Evolutionary conservation across 1,140 invertebrate species (phyloP).

Genomic region (Drosophila sp.): DNA sequence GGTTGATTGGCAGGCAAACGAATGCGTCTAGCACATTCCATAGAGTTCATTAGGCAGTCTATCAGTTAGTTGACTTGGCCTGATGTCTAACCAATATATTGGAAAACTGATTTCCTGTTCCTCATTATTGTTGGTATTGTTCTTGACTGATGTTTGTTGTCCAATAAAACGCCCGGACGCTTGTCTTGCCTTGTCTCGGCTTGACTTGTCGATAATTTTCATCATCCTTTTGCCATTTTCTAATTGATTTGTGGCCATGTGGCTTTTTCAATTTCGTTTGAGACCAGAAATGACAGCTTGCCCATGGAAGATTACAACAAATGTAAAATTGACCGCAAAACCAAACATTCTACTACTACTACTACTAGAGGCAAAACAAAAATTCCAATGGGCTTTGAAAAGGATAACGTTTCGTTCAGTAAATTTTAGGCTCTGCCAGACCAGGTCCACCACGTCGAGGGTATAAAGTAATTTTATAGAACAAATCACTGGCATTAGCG

Average conservation of each 20-base stretch:
- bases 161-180: conserved; percentile 10
- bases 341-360: conserved; percentile 44
- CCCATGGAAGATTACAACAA: conserved; percentile 23
- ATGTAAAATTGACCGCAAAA: conserved; percentile 48
- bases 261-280: conserved; percentile 51
- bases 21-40: conserved; percentile 34
- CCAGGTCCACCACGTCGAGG: conserved; percentile 60
- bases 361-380: background rate
- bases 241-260: conserved; percentile 71
- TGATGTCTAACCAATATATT: conserved; percentile 22
- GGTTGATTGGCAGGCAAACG: conserved; percentile 64
- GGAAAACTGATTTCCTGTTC: conserved; percentile 56
- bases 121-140: conserved; percentile 39
- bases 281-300: conserved; percentile 11
- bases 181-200: conserved; percentile 18
- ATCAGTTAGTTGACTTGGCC: conserved; percentile 18
- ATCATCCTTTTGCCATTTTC: conserved; percentile 36
- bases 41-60: conserved; percentile 52
- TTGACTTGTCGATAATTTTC: conserved; percentile 43
- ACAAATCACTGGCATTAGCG: conserved; percentile 81
- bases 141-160: conserved; percentile 29
- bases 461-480: conserved; percentile 82
- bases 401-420: conserved; percentile 57
- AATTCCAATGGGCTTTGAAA: conserved; percentile 44
- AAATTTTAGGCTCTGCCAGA: conserved; percentile 54